phyloP scores from a whole-genome alignment of 1,140 invertebrate species.

The Drosophila burlai region DNA sequence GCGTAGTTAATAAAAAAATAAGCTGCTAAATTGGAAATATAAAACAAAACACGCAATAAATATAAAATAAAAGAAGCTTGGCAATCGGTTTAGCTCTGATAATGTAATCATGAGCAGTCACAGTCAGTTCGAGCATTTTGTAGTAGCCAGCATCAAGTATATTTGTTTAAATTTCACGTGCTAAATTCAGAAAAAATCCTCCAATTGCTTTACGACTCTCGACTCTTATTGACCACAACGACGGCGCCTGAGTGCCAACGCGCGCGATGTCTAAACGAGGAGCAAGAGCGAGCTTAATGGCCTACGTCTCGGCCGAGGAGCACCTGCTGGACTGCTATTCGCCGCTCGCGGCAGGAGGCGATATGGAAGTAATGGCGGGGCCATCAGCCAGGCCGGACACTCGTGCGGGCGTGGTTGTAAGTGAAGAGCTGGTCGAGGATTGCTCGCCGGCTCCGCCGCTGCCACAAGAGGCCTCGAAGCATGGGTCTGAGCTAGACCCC shows the following conservation, averaged over 20 bases:
- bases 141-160: constrained; percentile 36
- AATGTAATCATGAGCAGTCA: constrained; percentile 37
- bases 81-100: constrained; percentile 21
- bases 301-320: constrained; percentile 55
- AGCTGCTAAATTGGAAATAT: constrained; percentile 40
- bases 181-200: constrained; percentile 57
- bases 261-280: constrained; percentile 50
- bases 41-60: constrained; percentile 20
- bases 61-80: constrained; percentile 11
- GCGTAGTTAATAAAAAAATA: constrained; percentile 33
- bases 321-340: constrained; percentile 64
- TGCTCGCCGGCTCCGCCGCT: background rate
- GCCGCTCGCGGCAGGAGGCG: constrained; percentile 26
- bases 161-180: constrained; percentile 75
- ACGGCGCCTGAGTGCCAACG: constrained; percentile 2
- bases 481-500: constrained; percentile 36
- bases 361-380: constrained; percentile 8
- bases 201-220: constrained; percentile 21
- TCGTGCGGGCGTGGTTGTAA: background rate
- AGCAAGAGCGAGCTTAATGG: constrained; percentile 19
- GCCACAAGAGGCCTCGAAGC: background rate
- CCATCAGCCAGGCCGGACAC: background rate
- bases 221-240: constrained; percentile 13
- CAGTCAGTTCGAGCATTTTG: constrained; percentile 46
- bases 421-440: background rate